Base-by-base conservation (phyloP, 2,113 vertebrate species). In the Heterochromis multidens region DNA sequence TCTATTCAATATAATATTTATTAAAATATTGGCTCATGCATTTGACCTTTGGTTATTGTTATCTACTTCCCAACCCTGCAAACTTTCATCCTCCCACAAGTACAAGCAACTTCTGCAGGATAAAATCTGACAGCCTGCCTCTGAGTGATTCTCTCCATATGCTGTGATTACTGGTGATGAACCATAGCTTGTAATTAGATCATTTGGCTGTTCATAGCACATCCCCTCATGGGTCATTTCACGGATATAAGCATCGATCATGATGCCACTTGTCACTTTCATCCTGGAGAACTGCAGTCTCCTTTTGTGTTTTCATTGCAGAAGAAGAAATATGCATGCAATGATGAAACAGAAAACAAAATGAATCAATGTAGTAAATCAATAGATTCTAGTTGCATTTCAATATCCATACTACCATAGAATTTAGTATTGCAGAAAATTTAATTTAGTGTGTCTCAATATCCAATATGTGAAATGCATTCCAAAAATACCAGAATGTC, bases 121-220 rank as follows among this genome's bases (percentile, higher is more conserved):
- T 61, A 16, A 27, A 54, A 25, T 56, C 14, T 54, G 76, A 78
- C 67, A 83, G 79, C 60, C 40, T 80, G 27, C n/a, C 29, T 87
- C 27, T 57, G 80, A 82, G 43, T 43, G 76, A 80, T 62, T 85
- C 31, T 82, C 49, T 80, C 37, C 37, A 81, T 84, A 70, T 80
- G 63, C 65, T 62, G 52, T 1, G 11, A 78, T 83, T 81, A 85
- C 46, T 2, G 37, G 7, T 87, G 49, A 88, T 76, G 35, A 82
- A 72, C 35, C 78, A 29, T 62, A 63, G 78, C 67, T 79, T 88
- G 77, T 88, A 91, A 90, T 84, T 60, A 86, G 67, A 89, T 92
- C 56, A 63, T 80, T 84, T 57, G 76, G 63, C 65, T 87, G 56
- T 77, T 91, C 79, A 58, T 72, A 54, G 84, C 7, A 1, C 79